Percentiles rank a stretch among this genome's conserved stretches.
These are phyloP conservation scores for Cichlasoma orientale DNA, from an alignment of 2,797 vertebrate species.

Conservation along the genomic window DNA sequence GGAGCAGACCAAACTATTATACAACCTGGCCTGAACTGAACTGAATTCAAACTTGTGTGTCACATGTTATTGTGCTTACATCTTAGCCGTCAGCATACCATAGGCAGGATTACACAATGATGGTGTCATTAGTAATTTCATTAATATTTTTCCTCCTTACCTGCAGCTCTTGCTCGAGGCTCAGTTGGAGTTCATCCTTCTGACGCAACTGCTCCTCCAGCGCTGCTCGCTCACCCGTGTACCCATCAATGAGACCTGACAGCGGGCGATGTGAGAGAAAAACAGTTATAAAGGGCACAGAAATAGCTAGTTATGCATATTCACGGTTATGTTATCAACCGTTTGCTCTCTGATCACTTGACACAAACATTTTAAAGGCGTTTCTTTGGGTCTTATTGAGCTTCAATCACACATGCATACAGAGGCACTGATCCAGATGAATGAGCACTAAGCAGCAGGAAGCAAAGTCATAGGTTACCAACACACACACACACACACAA, in stretches of 20 bases:
- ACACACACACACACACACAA: constrained; percentile 14
- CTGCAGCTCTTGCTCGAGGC: constrained; percentile 90
- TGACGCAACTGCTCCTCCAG: constrained; percentile 90
- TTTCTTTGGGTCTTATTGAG: neutral
- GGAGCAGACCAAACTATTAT: neutral
- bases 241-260: constrained; percentile 92
- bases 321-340: neutral
- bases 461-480: constrained; percentile 37
- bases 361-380: neutral
- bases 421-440: constrained; percentile 22
- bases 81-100: neutral
- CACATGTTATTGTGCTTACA: neutral
- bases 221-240: constrained; percentile 89
- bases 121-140: neutral
- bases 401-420: constrained; percentile 7
- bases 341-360: neutral
- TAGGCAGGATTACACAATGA: neutral
- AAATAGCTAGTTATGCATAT: neutral
- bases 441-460: constrained; percentile 22
- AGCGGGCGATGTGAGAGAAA: neutral
- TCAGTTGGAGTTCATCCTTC: constrained; percentile 87
- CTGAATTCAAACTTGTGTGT: neutral
- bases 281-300: neutral
- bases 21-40: neutral
- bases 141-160: constrained; percentile 49